These are phyloP conservation scores for Callionymus lyra DNA, from an alignment of 2,113 vertebrate species.

Conservation along the genomic window DNA sequence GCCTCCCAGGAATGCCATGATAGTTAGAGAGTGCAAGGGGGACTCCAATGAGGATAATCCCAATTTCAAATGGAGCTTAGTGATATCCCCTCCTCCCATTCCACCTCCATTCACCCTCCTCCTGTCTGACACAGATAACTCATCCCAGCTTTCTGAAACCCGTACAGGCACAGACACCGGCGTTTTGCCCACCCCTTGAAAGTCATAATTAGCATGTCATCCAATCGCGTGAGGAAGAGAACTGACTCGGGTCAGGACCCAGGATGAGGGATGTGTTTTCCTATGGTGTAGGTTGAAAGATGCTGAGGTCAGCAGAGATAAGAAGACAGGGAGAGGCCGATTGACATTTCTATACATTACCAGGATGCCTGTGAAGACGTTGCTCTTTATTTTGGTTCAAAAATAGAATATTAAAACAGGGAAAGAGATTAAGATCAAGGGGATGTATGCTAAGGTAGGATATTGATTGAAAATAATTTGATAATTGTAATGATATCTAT, in stretches of 20 bases:
- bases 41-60: constrained; percentile 56
- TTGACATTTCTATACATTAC: background rate
- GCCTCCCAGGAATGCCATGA: constrained; percentile 45
- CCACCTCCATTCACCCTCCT: constrained; percentile 36
- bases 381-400: no score
- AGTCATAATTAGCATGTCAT: constrained; percentile 53
- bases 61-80: constrained; percentile 63
- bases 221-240: constrained; percentile 15
- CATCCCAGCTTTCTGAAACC: constrained; percentile 28
- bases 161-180: constrained; percentile 18
- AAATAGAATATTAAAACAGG: no score
- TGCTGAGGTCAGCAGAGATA: constrained; percentile 14
- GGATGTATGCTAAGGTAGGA: no score
- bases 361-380: no score
- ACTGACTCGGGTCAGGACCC: background rate
- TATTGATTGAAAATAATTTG: no score
- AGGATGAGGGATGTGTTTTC: constrained; percentile 8
- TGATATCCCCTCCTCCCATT: constrained; percentile 31
- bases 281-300: background rate
- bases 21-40: constrained; percentile 17
- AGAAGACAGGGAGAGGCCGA: no score
- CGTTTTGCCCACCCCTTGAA: constrained; percentile 7
- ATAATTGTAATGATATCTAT: no score
- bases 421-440: no score
- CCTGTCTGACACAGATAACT: constrained; percentile 65